A percentile compares a stretch with the other conserved stretches of the same genome.
phyloP scores from a whole-genome alignment of 2,113 vertebrate genomes.

The Axis porcinus region DNA sequence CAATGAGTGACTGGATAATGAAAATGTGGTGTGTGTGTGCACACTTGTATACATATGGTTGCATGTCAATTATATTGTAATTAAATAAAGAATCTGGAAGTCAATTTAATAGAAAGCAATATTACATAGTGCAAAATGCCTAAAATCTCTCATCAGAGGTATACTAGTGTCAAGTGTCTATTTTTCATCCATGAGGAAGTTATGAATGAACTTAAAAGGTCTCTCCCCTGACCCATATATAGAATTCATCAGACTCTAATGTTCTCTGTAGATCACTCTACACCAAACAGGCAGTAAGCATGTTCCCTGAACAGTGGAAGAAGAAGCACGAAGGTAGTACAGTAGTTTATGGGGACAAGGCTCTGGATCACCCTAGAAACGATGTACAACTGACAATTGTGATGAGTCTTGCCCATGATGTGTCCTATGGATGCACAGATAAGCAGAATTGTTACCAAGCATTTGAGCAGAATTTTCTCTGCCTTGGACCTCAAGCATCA shows the following conservation, averaged over 20 bases:
- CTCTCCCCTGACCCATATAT: constrained; percentile 86
- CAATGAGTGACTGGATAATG: background rate
- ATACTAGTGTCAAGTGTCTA: background rate
- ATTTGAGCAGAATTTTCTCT: constrained; percentile 90
- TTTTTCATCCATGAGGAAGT: constrained; percentile 87
- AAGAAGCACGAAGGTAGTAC: constrained; percentile 88
- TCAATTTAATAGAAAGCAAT: background rate
- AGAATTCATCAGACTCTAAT: constrained; percentile 85
- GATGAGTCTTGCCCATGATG: constrained; percentile 84
- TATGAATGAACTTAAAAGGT: constrained; percentile 83
- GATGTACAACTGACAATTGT: constrained; percentile 88
- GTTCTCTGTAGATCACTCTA: constrained; percentile 88
- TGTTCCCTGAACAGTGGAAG: constrained; percentile 86
- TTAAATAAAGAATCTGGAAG: background rate
- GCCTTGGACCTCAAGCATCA: constrained; percentile 90
- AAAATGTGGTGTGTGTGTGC: background rate
- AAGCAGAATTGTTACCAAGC: constrained; percentile 92
- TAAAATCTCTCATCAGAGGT: background rate
- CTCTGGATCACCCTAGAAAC: constrained; percentile 87
- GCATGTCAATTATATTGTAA: background rate
- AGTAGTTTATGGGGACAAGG: constrained; percentile 86
- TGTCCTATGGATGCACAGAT: constrained; percentile 85
- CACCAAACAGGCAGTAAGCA: constrained; percentile 86
- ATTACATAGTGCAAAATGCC: background rate
- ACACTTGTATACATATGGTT: background rate